Evolutionary conservation across 1,140 invertebrate species (phyloP).

Genomic region (Drosophila serrata): DNA sequence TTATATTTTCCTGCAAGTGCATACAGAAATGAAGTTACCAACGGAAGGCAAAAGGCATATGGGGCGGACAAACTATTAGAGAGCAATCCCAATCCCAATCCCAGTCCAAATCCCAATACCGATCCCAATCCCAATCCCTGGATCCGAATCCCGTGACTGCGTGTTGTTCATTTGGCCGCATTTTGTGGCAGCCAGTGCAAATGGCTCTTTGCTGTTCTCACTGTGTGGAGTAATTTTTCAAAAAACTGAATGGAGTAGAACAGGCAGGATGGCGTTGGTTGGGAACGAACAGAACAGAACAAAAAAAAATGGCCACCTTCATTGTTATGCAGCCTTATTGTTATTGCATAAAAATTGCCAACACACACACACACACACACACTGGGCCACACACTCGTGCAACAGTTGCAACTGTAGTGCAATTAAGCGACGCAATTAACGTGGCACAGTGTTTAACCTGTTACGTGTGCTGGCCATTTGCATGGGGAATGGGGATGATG

Average conservation of each 20-base stretch:
- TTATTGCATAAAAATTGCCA: slow-evolving; percentile 80
- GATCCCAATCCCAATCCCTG: slow-evolving; percentile 28
- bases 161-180: slow-evolving; percentile 76
- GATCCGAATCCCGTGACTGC: slow-evolving; percentile 46
- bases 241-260: slow-evolving; percentile 40
- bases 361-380: slow-evolving; percentile 13
- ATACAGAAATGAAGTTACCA: slow-evolving; percentile 10
- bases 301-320: slow-evolving; percentile 45
- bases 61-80: slow-evolving; percentile 70
- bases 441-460: slow-evolving; percentile 80
- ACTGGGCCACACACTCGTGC: slow-evolving; percentile 43
- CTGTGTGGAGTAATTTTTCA: slow-evolving; percentile 75
- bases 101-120: slow-evolving; percentile 4
- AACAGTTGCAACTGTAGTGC: slow-evolving; percentile 77
- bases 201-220: slow-evolving; percentile 70
- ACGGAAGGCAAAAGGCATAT: slow-evolving; percentile 28
- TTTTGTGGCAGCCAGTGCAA: slow-evolving; percentile 74
- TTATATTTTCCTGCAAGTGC: slow-evolving; percentile 5
- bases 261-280: not conserved
- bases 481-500: slow-evolving; percentile 3
- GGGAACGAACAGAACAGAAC: slow-evolving; percentile 19
- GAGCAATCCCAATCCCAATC: slow-evolving; percentile 47
- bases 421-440: slow-evolving; percentile 82
- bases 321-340: slow-evolving; percentile 82
- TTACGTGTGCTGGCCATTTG: slow-evolving; percentile 66